Evolutionary conservation across 1,140 invertebrate genomes (phyloP), one percentile per base, ranked within the genome.

Genomic region (Patella vulgata): DNA sequence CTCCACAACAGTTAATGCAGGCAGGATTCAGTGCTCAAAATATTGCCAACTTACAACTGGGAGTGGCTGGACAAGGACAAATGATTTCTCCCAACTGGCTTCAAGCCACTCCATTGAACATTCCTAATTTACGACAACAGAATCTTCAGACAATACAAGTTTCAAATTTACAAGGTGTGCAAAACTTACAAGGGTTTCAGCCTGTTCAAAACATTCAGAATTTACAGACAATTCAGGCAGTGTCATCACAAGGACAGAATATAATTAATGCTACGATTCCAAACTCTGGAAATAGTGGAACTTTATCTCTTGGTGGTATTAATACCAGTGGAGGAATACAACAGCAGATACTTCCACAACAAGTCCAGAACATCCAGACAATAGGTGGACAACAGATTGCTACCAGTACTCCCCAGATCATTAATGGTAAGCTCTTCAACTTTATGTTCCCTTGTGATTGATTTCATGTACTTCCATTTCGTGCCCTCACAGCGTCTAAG

Each of bases 131-230:
- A 19, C 39, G 58, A 46, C 21, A 52, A 2, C 21, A 57, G 43
- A 72, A 72, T 50, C 61, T 80, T 33, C 80, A 82, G 66, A 75
- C 75, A 25, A 73, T 84, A 19, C 81, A 83, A 67, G 63, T 84
- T 5, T 79, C 79, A 59, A 81, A 79, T 56, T 59, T 79, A 27
- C 76, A 77, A 42, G 71, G 70, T 30, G 68, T 80, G 36, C 79
- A 74, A 54, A 60, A 59, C 21, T 44, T 70, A 14, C 68, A 68
- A 36, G 50, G 62, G 3, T 52, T 69, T 11, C 59, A 55, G 21
- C 55, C 59, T 9, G 21, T 68, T 25, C 36, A 61, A 40, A 59
- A 60, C 48, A 40, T 71, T 12, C 66, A 71, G 44, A 66, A 63
- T 54, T 23, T 72, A 8, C 66, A 64, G 4, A 55, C 53, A 14